Evolutionary conservation across 2,888 invertebrate genomes (phyloP).

Genomic region (Sabellastarte sp.): DNA sequence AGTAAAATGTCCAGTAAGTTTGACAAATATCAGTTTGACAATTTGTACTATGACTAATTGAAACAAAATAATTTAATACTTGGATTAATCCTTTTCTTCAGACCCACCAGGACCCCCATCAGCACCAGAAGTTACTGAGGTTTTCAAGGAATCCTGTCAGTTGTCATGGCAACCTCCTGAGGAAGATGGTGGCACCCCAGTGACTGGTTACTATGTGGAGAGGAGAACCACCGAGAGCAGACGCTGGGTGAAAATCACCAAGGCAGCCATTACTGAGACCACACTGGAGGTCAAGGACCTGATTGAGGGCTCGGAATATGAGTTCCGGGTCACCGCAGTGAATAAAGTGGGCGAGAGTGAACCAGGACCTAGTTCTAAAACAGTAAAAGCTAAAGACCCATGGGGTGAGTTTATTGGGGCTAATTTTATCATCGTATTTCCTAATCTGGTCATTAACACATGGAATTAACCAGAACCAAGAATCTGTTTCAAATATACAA

Average conservation of each 20-base stretch:
- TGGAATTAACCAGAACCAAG: too few relatives aligned
- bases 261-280: not conserved
- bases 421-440: too few relatives aligned
- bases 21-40: too few relatives aligned
- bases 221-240: not conserved
- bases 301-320: slow-evolving; percentile 65
- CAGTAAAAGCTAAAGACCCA: slow-evolving; percentile 38
- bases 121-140: slow-evolving; percentile 70
- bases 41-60: too few relatives aligned
- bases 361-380: slow-evolving; percentile 19
- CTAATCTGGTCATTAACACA: not conserved
- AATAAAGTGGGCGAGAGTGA: slow-evolving; percentile 68
- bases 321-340: slow-evolving; percentile 55
- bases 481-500: too few relatives aligned
- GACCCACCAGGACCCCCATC: slow-evolving; percentile 61
- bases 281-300: slow-evolving; percentile 34
- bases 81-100: too few relatives aligned
- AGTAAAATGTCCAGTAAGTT: too few relatives aligned
- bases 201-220: slow-evolving; percentile 66
- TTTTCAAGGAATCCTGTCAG: slow-evolving; percentile 62
- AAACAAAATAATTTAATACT: too few relatives aligned
- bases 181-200: slow-evolving; percentile 76
- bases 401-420: slow-evolving; percentile 4
- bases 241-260: not conserved
- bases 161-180: slow-evolving; percentile 20